Base-by-base conservation (phyloP, 2,113 vertebrate genomes). In the Formicarius rufipectus region DNA sequence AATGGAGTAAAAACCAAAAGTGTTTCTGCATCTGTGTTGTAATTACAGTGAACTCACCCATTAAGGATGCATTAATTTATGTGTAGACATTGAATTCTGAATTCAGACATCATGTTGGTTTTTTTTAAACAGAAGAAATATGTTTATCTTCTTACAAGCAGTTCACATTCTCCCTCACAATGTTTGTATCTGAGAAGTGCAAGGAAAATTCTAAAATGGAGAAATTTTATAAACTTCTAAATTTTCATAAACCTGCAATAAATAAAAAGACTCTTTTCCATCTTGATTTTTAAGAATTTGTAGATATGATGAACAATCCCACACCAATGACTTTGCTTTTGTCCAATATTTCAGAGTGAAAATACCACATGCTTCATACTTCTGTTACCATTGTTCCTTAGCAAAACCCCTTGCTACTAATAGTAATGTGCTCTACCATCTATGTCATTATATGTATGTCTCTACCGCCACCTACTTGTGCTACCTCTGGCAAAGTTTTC, bases 391-490 rank as follows among this genome's bases (percentile, higher is more conserved):
- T 45, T 27, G 14, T 47, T 74, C 21, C 19, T 59, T 13, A 67
- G 9, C 5, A 89, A 77, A 88, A 84, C 50, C 3, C 24, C 25
- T 80, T 74, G 30, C 4, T 50, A 69, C 25, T 52, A 76, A 78
- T 1, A 33, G 25, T 3, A 33, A 14, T 0, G 9, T 31, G 37
- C 12, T 27, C 4, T 24, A 13, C 7, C 30, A 50, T 23, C 33
- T 39, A 1, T 74, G 30, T 21, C 63, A 59, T 22, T 73, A 77
- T 30, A 92, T 75, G 31, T 52, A 31, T 58, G 74, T 92, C 59
- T 95, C 83, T 94, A 77, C 92, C 93, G 95, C 95, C 93, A 94
- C 74, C 93, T 95, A 87, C 73, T 73, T 79, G 87, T 76, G 15
- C 12, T n/a, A 84, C 25, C 19, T 21, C 28, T 58, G 40, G 33